Conservation (phyloP, 2,113 vertebrate species). For the Columba janthina region DNA sequence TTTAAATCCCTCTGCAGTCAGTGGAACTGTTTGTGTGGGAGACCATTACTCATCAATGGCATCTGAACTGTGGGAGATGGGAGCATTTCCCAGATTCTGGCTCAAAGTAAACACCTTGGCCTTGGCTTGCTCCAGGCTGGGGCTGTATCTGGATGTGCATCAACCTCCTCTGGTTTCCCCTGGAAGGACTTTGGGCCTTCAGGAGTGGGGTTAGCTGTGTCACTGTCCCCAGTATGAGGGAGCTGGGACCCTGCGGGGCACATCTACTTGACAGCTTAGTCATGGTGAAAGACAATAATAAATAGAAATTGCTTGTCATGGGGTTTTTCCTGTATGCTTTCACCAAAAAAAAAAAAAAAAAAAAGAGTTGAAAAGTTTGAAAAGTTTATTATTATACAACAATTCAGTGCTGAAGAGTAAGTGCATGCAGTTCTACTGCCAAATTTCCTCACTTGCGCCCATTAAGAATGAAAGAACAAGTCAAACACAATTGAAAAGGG, state of each 20-base stretch:
- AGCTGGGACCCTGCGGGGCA: neutral
- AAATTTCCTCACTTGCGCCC: neutral
- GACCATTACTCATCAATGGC: neutral
- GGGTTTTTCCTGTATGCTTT: neutral
- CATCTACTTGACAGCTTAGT: neutral
- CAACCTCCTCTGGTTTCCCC: neutral
- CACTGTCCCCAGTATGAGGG: neutral
- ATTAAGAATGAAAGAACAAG: slow-evolving; percentile 12
- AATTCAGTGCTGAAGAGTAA: neutral
- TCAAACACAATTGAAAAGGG: neutral
- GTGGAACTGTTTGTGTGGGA: neutral
- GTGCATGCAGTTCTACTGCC: neutral
- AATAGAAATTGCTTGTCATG: neutral
- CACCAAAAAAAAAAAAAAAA: neutral
- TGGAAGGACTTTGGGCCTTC: neutral
- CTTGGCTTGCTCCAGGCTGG: neutral
- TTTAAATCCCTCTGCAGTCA: neutral
- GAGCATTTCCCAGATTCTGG: neutral
- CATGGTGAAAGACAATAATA: neutral
- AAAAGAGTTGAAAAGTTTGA: neutral
- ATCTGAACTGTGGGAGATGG: neutral
- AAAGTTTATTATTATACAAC: neutral
- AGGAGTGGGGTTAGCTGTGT: neutral
- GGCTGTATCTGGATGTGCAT: neutral
- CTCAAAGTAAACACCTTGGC: neutral